phyloP scores from a whole-genome alignment of 2,888 invertebrate genomes.

The Polydrusus pterygomalis region DNA sequence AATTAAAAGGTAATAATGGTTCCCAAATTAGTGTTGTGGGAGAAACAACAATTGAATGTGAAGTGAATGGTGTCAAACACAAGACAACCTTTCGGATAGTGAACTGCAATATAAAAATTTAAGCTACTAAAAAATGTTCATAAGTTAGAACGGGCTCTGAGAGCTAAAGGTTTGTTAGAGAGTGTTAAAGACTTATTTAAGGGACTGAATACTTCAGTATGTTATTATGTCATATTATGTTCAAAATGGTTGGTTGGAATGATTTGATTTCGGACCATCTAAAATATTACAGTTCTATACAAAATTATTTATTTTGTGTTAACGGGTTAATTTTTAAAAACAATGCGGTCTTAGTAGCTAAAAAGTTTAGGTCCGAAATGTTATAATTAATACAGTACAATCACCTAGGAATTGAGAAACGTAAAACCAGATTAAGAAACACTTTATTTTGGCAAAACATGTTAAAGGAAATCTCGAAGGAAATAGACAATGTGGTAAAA shows the following conservation, averaged over 20 bases:
- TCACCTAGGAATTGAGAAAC: conserved; percentile 59
- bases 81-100: no score
- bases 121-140: no score
- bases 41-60: no score
- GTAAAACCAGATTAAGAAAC: conserved; percentile 52
- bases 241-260: conserved; percentile 59
- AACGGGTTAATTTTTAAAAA: conserved; percentile 55
- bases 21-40: no score
- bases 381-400: conserved; percentile 47
- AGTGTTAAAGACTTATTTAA: no score
- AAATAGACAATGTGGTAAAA: conserved; percentile 19
- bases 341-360: conserved; percentile 53
- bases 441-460: conserved; percentile 60
- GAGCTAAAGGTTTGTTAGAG: no score
- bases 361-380: conserved; percentile 44
- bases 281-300: conserved; percentile 48
- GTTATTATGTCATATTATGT: conserved; percentile 52
- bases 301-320: conserved; percentile 43
- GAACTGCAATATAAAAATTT: no score
- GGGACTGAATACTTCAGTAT: no score
- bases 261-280: conserved; percentile 42
- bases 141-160: no score
- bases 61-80: no score
- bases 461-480: conserved; percentile 43
- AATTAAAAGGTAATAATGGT: no score